These are phyloP conservation scores for Leptinotarsa lineolata DNA, from an alignment of 1,140 invertebrate species.

Conservation along the genomic window DNA sequence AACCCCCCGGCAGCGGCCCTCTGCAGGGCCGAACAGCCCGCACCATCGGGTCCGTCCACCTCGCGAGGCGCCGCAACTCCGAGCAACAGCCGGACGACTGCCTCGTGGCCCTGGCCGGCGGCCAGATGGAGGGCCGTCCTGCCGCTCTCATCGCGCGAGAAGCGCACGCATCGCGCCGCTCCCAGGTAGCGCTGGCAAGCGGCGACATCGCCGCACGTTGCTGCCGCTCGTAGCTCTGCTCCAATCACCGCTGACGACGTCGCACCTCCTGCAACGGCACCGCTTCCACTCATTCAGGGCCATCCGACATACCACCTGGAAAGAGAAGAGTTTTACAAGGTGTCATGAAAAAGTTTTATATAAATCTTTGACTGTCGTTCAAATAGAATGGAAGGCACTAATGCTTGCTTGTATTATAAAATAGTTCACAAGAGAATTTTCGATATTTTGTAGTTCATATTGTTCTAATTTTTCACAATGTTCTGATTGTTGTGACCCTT, in stretches of 20 bases:
- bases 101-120: conserved; percentile 53
- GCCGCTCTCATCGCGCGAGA: conserved; percentile 52
- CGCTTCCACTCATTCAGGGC: conserved; percentile 47
- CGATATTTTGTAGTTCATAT: too few species aligned
- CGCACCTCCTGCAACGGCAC: conserved; percentile 30
- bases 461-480: too few species aligned
- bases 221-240: conserved; percentile 61
- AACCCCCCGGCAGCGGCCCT: conserved; percentile 84
- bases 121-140: conserved; percentile 55
- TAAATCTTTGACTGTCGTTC: too few species aligned
- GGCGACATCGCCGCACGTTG: conserved; percentile 60
- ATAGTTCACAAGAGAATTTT: too few species aligned
- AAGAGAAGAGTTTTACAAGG: too few species aligned
- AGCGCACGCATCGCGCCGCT: conserved; percentile 50
- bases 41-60: conserved; percentile 56
- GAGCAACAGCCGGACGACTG: conserved; percentile 56
- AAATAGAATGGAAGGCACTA: too few species aligned
- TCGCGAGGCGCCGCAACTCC: conserved; percentile 54
- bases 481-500: too few species aligned
- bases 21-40: conserved; percentile 75
- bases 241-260: conserved; percentile 35
- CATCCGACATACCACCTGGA: conserved; percentile 39
- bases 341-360: too few species aligned
- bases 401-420: too few species aligned
- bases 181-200: conserved; percentile 58